Evolutionary conservation across 2,797 vertebrate genomes (phyloP), one percentile per base, ranked within the genome.

Genomic region (Alectoris magna): DNA sequence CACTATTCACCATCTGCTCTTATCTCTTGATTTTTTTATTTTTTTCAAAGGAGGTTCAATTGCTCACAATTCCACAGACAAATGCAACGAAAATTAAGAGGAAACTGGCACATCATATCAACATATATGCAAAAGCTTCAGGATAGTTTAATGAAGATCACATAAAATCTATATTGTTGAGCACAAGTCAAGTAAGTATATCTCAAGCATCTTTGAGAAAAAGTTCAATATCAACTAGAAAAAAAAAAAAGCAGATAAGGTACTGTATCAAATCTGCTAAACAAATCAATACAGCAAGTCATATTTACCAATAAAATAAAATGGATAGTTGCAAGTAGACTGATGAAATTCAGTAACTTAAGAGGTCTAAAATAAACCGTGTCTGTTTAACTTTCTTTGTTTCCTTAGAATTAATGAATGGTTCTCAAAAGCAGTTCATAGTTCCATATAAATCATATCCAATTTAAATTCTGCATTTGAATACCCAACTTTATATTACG

Each of bases 391-490:
- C 22, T 73, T 73, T n/a, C 9, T 70, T 87, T 88, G 38, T 60
- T 23, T 53, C n/a, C 48, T 77, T 64, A 59, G 23, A 89, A 90
- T 84, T 87, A 75, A 91, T 53, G 86, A 36, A 86, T 77, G 62
- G 12, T 74, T 92, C 73, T 86, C 48, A 66, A 70, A 93, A 73
- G 5, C 53, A 77, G 12, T 21, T 84, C 24, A 72, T 18, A 44
- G 41, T 82, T 78, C 78, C 74, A 82, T 39, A 90, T 58, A 82
- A 82, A 87, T 79, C 44, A 72, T 31, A 79, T 56, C 71, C 19
- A 82, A 53, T 82, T 93, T 81, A 88, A 90, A 88, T 84, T 84
- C 74, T 84, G 63, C 43, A 81, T 56, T 48, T 84, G 53, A 77
- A 70, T 88, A 73, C 62, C 88, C 23, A 72, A 24, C 11, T 64